A percentile compares a stretch with the other conserved stretches of the same genome.
Evolutionary conservation across 2,888 invertebrate genomes (phyloP).

Genomic region (Stenodema calcarata): DNA sequence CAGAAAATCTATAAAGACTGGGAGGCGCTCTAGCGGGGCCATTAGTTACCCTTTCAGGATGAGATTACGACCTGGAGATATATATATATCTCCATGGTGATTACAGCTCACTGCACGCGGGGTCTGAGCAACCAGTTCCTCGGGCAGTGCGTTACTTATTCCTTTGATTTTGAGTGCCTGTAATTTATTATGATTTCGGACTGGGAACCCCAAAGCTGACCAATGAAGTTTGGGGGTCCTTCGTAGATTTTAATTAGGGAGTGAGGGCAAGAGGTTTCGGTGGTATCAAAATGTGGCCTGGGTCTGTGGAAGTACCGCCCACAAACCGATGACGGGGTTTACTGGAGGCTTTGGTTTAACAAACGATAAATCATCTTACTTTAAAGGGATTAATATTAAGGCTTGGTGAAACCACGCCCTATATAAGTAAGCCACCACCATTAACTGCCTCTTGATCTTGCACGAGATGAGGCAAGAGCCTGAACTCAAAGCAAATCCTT

Average conservation of each 20-base stretch:
- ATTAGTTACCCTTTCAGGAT: neutral
- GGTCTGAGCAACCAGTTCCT: neutral
- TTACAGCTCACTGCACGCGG: constrained; percentile 3
- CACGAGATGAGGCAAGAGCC: too few relatives aligned
- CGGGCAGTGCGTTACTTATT: constrained; percentile 7
- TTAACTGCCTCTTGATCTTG: too few relatives aligned
- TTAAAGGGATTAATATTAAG: too few relatives aligned
- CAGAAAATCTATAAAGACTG: constrained; percentile 6
- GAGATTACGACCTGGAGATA: neutral
- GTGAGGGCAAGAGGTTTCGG: neutral
- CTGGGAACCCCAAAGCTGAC: neutral
- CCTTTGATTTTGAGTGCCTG: neutral
- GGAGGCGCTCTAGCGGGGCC: neutral
- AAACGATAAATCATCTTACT: too few relatives aligned
- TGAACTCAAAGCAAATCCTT: too few relatives aligned
- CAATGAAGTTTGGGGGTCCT: neutral
- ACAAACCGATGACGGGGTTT: neutral
- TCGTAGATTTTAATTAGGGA: neutral
- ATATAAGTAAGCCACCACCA: too few relatives aligned
- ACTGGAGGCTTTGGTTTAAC: too few relatives aligned
- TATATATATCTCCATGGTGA: neutral
- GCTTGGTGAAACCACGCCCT: too few relatives aligned
- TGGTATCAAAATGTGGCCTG: neutral
- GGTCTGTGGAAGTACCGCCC: neutral
- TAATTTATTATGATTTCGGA: constrained; percentile 1